phyloP scores from a whole-genome alignment of 2,888 invertebrate species.

The Tachystola acroxantha region DNA sequence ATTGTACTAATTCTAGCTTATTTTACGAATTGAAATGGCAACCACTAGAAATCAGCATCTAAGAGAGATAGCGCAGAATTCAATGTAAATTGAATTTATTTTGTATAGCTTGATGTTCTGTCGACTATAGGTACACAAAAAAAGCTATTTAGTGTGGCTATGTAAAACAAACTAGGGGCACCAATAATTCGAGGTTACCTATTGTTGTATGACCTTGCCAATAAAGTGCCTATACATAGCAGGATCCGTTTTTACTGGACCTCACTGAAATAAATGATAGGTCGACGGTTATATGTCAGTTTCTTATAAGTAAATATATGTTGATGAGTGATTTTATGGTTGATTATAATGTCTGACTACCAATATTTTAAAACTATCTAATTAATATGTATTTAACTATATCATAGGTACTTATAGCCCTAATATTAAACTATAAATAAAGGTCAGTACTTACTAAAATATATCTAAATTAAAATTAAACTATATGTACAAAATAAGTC shows the following conservation, averaged over 20 bases:
- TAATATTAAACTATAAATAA: too few relatives aligned
- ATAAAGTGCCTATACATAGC: neutral
- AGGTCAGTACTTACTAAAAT: neutral
- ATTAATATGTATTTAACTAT: neutral
- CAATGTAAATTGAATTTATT: too few relatives aligned
- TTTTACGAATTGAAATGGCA: too few relatives aligned
- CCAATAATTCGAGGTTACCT: slow-evolving; percentile 36
- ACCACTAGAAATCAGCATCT: too few relatives aligned
- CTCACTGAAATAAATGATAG: neutral
- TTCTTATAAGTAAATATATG: neutral
- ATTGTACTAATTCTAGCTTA: too few relatives aligned
- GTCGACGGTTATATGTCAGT: neutral
- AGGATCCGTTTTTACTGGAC: neutral
- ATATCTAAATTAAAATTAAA: too few relatives aligned
- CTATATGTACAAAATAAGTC: too few relatives aligned
- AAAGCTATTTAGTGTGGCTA: slow-evolving; percentile 12
- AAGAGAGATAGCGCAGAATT: too few relatives aligned
- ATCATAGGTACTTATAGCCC: slow-evolving; percentile 1
- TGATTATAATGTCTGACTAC: too few relatives aligned
- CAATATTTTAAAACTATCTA: neutral
- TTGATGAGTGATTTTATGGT: too few relatives aligned
- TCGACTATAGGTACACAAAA: too few relatives aligned
- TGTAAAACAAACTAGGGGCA: slow-evolving; percentile 28
- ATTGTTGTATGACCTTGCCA: slow-evolving; percentile 37
- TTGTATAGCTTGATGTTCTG: too few relatives aligned